phyloP scores from a whole-genome alignment of 2,888 invertebrate genomes.

The Tanytarsus gracilentus region DNA sequence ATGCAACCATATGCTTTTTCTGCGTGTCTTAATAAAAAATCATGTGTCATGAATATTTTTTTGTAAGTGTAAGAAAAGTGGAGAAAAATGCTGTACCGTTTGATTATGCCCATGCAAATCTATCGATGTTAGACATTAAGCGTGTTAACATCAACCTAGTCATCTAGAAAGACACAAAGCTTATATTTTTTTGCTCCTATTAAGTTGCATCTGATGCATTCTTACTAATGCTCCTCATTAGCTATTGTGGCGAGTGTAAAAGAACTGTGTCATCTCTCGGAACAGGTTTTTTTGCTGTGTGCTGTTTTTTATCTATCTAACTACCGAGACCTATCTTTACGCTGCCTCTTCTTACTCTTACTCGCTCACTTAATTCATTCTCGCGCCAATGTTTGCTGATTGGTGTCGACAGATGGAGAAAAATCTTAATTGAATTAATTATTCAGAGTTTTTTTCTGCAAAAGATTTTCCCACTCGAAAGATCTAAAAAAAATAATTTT shows the following conservation, averaged over 20 bases:
- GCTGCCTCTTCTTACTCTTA: no score
- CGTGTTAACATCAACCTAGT: background rate
- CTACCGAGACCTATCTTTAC: slow-evolving; percentile 4
- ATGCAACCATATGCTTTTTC: no score
- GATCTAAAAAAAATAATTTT: no score
- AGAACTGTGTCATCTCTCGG: slow-evolving; percentile 6
- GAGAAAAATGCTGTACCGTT: slow-evolving; percentile 23
- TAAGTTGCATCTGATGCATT: background rate
- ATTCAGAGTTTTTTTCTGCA: no score
- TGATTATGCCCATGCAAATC: slow-evolving; percentile 21
- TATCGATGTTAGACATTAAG: slow-evolving; percentile 3
- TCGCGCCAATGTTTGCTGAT: no score
- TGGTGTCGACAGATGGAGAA: no score
- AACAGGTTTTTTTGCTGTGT: background rate
- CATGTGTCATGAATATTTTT: slow-evolving; percentile 13
- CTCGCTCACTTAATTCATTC: no score
- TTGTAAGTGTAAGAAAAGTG: slow-evolving; percentile 11
- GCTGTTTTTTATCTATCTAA: slow-evolving; percentile 6
- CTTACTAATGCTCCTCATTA: background rate
- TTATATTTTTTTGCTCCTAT: slow-evolving; percentile 6
- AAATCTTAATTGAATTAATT: no score
- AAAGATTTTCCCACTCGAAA: no score
- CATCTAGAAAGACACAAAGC: slow-evolving; percentile 16
- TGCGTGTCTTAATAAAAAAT: background rate
- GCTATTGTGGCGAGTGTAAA: background rate